Evolutionary conservation across 2,797 vertebrate species (phyloP).

Genomic region (Sebastes cheni): DNA sequence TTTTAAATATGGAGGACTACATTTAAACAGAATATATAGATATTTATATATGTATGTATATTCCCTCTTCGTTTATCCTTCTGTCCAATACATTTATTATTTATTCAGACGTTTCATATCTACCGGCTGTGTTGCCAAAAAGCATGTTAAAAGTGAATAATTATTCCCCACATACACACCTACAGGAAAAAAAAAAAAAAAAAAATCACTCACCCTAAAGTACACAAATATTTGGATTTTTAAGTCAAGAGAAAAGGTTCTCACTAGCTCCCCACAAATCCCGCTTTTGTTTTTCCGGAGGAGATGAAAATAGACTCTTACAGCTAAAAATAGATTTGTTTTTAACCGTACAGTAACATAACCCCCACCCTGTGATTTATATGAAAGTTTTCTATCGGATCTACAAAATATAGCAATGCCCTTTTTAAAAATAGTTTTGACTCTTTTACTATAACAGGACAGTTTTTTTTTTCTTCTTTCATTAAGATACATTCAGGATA

Average conservation of each 20-base stretch:
- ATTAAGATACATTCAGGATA: slow-evolving; percentile 78
- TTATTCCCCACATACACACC: slow-evolving; percentile 62
- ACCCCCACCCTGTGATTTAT: slow-evolving; percentile 85
- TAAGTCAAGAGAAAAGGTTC: slow-evolving; percentile 64
- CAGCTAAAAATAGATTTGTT: slow-evolving; percentile 97
- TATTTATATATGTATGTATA: slow-evolving; percentile 60
- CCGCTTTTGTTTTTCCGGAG: slow-evolving; percentile 46
- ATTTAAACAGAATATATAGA: slow-evolving; percentile 63
- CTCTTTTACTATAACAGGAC: slow-evolving; percentile 80
- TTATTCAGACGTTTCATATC: slow-evolving; percentile 67
- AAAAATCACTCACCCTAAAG: slow-evolving; percentile 71
- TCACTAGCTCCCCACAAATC: slow-evolving; percentile 64
- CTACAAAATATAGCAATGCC: slow-evolving; percentile 99
- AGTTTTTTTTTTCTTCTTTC: slow-evolving; percentile 58
- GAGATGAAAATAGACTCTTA: slow-evolving; percentile 87
- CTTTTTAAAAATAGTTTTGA: slow-evolving; percentile 94
- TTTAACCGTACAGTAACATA: slow-evolving; percentile 85
- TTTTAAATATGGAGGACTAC: slow-evolving; percentile 70
- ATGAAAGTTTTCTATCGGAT: slow-evolving; percentile 88
- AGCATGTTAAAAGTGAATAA: slow-evolving; percentile 60
- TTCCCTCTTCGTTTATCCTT: slow-evolving; percentile 53
- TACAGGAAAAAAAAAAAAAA: slow-evolving; percentile 41
- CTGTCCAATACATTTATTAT: slow-evolving; percentile 30
- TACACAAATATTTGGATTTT: slow-evolving; percentile 80
- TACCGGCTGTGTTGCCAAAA: slow-evolving; percentile 78